Evolutionary conservation across 2,888 invertebrate genomes (phyloP).

Genomic region (Cryptophagus acutangulus): DNA sequence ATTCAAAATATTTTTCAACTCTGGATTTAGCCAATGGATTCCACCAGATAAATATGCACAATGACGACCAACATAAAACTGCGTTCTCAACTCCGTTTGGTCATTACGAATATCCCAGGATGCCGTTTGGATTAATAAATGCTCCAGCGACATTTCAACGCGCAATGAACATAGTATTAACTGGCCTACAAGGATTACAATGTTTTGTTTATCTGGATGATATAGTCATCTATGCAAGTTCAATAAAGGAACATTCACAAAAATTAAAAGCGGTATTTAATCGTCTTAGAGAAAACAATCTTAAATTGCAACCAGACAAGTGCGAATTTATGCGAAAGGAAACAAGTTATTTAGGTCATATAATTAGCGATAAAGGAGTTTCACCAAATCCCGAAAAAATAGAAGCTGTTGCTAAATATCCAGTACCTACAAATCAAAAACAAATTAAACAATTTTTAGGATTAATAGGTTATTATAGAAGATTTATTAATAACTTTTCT

Average conservation of each 20-base stretch:
- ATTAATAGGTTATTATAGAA: constrained; percentile 35
- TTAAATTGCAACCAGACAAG: constrained; percentile 33
- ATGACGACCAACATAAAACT: neutral
- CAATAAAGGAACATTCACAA: too few relatives aligned
- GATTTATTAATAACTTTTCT: constrained; percentile 34
- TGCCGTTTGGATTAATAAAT: constrained; percentile 26
- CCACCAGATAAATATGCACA: neutral
- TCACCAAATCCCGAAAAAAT: constrained; percentile 28
- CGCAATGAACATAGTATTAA: constrained; percentile 24
- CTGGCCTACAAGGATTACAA: constrained; percentile 19
- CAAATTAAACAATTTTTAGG: constrained; percentile 34
- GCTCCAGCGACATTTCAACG: constrained; percentile 25
- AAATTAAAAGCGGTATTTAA: constrained; percentile 26
- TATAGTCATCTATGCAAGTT: too few relatives aligned
- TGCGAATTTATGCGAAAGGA: constrained; percentile 31
- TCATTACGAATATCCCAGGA: constrained; percentile 24
- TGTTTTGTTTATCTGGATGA: too few relatives aligned
- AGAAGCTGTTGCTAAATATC: constrained; percentile 22
- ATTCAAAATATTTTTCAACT: neutral
- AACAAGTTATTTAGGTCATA: constrained; percentile 30
- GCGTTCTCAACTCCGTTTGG: constrained; percentile 12
- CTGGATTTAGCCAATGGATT: neutral
- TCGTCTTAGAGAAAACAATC: constrained; percentile 22
- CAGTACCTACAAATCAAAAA: constrained; percentile 18
- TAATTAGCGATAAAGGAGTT: constrained; percentile 28